Evolutionary conservation across 2,888 invertebrate genomes (phyloP).

Genomic region (Polydrusus tereticollis): DNA sequence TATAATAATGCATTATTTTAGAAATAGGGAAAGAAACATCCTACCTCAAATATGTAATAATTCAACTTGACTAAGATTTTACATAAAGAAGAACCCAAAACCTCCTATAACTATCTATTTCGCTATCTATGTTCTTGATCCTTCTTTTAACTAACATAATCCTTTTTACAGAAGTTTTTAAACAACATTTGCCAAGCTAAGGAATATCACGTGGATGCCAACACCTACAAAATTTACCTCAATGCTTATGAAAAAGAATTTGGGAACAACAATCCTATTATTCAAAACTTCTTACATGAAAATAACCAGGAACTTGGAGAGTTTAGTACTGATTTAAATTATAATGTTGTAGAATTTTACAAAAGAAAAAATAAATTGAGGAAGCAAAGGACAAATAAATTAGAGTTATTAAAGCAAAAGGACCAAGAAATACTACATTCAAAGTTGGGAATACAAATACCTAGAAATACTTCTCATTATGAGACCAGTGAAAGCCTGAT

Average conservation of each 20-base stretch:
- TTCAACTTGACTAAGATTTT: no score
- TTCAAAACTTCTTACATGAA: neutral
- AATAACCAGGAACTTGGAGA: conserved; percentile 3
- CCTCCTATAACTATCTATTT: no score
- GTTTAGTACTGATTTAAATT: neutral
- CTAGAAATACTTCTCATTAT: conserved; percentile 44
- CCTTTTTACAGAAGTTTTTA: conserved; percentile 49
- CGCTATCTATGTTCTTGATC: no score
- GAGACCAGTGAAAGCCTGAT: conserved; percentile 47
- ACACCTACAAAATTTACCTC: conserved; percentile 40
- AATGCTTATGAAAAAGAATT: conserved; percentile 7
- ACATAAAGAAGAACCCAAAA: no score
- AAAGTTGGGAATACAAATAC: conserved; percentile 39
- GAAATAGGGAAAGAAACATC: no score
- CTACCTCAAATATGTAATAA: no score
- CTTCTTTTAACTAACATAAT: no score
- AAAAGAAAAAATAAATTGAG: conserved; percentile 36
- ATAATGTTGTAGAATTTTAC: conserved; percentile 24
- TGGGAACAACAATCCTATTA: conserved; percentile 4
- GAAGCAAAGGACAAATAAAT: conserved; percentile 26
- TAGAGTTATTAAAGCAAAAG: conserved; percentile 47
- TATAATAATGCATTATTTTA: neutral
- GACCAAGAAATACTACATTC: conserved; percentile 42
- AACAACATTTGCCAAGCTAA: conserved; percentile 46
- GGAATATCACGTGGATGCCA: conserved; percentile 35